Percentiles rank a stretch among this genome's conserved stretches.
phyloP scores from a whole-genome alignment of 2,797 vertebrate genomes.

The Gallinago stenura region DNA sequence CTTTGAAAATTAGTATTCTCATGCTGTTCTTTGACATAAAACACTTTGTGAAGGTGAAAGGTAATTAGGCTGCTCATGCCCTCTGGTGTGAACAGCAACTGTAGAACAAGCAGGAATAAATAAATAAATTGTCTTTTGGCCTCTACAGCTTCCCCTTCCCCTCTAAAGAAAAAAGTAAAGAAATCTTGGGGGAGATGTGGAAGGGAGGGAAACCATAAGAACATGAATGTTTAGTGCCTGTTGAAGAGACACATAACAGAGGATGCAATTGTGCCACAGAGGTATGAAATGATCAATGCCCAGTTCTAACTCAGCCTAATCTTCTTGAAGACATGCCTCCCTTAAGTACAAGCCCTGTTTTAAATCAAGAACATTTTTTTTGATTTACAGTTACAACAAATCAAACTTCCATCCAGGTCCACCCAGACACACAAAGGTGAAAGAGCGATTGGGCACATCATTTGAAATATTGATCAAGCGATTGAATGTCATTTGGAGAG shows the following conservation, averaged over 20 bases:
- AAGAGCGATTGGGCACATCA: neutral
- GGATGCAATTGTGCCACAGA: neutral
- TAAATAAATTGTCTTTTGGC: neutral
- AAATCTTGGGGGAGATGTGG: neutral
- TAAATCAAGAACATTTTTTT: neutral
- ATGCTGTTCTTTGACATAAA: neutral
- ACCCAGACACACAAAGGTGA: neutral
- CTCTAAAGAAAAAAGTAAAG: neutral
- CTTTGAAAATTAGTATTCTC: neutral
- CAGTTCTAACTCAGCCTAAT: neutral
- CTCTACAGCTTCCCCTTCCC: neutral
- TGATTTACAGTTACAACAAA: conserved; percentile 9
- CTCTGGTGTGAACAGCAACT: neutral
- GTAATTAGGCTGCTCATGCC: neutral
- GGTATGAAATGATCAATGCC: neutral
- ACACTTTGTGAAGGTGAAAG: neutral
- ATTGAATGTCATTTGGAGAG: neutral
- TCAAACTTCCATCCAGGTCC: neutral
- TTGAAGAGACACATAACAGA: neutral
- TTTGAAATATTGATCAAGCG: conserved; percentile 17
- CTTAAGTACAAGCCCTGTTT: neutral
- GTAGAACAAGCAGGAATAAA: neutral
- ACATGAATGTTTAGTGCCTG: neutral
- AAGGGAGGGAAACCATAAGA: neutral
- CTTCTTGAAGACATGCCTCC: neutral